A percentile compares a stretch with the other conserved stretches of the same genome.
These are phyloP conservation scores for Gambusia holbrooki DNA, from an alignment of 2,113 vertebrate species.

Conservation along the genomic window DNA sequence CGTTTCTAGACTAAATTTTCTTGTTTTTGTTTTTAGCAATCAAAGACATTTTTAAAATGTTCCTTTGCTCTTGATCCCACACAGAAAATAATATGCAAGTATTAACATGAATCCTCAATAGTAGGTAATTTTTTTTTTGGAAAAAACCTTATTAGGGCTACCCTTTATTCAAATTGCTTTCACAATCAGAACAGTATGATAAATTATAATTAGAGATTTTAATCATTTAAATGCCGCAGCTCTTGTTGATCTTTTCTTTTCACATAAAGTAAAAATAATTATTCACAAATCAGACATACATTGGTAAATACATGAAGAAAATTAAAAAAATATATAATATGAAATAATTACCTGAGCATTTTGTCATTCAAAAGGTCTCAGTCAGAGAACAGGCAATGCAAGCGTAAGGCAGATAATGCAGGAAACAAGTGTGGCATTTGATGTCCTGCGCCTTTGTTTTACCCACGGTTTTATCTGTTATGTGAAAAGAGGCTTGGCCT, in stretches of 20 bases:
- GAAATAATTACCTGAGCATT: no score
- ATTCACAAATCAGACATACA: not conserved
- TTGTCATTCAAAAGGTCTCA: no score
- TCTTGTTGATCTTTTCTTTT: not conserved
- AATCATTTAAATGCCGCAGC: not conserved
- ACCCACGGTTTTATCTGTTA: not conserved
- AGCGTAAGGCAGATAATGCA: no score
- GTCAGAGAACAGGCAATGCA: no score
- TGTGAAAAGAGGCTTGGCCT: not conserved
- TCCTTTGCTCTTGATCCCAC: not conserved
- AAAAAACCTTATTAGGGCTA: not conserved
- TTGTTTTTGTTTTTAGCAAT: no score
- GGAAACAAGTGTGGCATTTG: no score
- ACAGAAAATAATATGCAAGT: not conserved
- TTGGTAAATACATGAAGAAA: not conserved
- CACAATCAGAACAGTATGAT: not conserved
- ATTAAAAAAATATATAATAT: not conserved
- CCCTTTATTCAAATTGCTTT: not conserved
- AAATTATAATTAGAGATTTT: not conserved
- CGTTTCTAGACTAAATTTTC: not conserved
- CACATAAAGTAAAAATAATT: not conserved
- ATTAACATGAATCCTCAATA: not conserved
- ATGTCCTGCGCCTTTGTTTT: not conserved
- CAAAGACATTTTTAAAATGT: not conserved
- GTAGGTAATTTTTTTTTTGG: not conserved